These are phyloP conservation scores for Elachura formosa DNA, from an alignment of 2,113 vertebrate species.

Conservation along the genomic window DNA sequence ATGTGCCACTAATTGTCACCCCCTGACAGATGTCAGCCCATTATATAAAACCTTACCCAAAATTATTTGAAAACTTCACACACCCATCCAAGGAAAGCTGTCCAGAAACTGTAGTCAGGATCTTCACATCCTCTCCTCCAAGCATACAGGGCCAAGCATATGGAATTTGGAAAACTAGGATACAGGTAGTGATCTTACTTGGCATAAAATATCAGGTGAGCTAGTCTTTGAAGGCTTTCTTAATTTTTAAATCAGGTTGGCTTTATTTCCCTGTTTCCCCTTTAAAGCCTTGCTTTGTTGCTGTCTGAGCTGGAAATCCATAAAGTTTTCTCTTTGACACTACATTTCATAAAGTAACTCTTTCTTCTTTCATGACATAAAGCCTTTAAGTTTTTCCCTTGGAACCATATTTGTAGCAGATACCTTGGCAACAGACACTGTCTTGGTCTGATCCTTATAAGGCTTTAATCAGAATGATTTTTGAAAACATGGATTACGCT, in stretches of 20 bases:
- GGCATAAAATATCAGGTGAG: background rate
- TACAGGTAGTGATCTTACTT: background rate
- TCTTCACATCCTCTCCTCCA: background rate
- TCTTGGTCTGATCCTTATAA: slow-evolving; percentile 27
- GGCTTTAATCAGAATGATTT: slow-evolving; percentile 47
- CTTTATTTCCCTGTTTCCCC: background rate
- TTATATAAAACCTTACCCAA: background rate
- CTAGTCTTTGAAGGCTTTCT: background rate
- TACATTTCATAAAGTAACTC: background rate
- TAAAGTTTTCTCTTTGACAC: background rate
- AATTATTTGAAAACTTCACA: background rate
- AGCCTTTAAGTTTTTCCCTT: background rate
- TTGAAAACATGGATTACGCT: slow-evolving; percentile 47
- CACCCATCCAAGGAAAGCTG: background rate
- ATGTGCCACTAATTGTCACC: accelerated
- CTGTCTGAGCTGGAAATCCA: background rate
- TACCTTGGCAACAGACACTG: slow-evolving; percentile 27
- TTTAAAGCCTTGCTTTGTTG: background rate
- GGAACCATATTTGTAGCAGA: slow-evolving; percentile 5
- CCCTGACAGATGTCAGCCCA: background rate
- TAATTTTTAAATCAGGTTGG: background rate
- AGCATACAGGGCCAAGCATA: background rate
- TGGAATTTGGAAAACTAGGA: background rate
- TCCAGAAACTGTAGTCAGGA: background rate
- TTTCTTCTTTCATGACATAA: background rate